Evolutionary conservation across 2,888 invertebrate genomes (phyloP).

Genomic region (Stegana nigrithorax): DNA sequence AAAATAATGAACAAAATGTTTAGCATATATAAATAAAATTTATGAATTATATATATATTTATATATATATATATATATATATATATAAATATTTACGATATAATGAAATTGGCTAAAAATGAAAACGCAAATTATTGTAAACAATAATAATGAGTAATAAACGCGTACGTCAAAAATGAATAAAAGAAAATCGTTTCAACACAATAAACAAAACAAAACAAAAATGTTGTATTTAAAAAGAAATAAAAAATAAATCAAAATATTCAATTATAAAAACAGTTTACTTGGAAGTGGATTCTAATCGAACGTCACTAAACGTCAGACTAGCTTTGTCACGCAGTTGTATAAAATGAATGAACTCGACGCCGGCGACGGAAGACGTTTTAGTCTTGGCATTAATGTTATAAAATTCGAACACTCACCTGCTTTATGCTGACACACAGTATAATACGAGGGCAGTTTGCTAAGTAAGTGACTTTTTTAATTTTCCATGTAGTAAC

Average conservation of each 20-base stretch:
- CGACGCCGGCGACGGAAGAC: too few relatives aligned
- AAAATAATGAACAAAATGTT: conserved; percentile 15
- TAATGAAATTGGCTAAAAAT: not conserved
- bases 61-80: not conserved
- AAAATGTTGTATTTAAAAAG: conserved; percentile 15
- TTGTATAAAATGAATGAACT: too few relatives aligned
- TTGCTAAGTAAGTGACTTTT: too few relatives aligned
- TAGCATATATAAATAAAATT: conserved; percentile 13
- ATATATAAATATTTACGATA: not conserved
- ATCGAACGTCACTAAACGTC: too few relatives aligned
- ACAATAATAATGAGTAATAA: not conserved
- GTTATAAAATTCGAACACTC: too few relatives aligned
- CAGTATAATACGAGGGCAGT: too few relatives aligned
- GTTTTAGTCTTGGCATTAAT: too few relatives aligned
- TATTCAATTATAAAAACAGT: not conserved
- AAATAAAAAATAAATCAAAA: conserved; percentile 10
- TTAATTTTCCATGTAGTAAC: too few relatives aligned
- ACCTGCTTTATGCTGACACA: too few relatives aligned
- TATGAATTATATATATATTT: conserved; percentile 15
- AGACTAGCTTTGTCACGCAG: too few relatives aligned
- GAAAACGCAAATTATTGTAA: not conserved
- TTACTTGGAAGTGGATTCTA: too few relatives aligned
- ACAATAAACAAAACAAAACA: too few relatives aligned
- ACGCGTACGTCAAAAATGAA: not conserved
- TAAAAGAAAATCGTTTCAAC: conserved; percentile 12